Evolutionary conservation across 1,140 invertebrate genomes (phyloP).

Genomic region (Drosophila pallidifrons): DNA sequence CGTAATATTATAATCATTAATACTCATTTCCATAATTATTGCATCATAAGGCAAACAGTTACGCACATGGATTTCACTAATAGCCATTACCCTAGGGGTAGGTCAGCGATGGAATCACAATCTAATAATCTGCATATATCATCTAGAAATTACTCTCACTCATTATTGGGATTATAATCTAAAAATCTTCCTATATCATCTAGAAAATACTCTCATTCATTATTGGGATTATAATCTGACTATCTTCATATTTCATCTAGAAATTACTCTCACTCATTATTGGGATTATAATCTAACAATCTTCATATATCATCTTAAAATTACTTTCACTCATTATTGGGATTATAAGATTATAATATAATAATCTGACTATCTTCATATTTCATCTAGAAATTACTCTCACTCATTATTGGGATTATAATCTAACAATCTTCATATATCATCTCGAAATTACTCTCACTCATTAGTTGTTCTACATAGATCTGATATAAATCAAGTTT

Average conservation of each 20-base stretch:
- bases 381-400: neutral
- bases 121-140: neutral
- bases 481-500: neutral
- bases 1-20: conserved; percentile 20
- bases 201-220: too few relatives aligned
- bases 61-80: neutral
- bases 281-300: neutral
- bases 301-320: too few relatives aligned
- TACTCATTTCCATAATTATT: conserved; percentile 24
- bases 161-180: neutral
- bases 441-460: neutral
- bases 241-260: neutral
- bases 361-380: too few relatives aligned
- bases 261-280: conserved; percentile 8
- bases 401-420: conserved; percentile 2
- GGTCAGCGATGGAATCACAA: conserved; percentile 23
- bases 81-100: conserved; percentile 18
- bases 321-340: neutral
- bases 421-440: neutral
- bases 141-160: conserved; percentile 2
- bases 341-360: too few relatives aligned
- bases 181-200: neutral
- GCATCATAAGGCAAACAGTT: conserved; percentile 39
- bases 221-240: neutral
- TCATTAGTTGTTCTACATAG: neutral